Base-by-base conservation (phyloP, 2,888 invertebrate species). In the Entomobrya multifasciata region DNA sequence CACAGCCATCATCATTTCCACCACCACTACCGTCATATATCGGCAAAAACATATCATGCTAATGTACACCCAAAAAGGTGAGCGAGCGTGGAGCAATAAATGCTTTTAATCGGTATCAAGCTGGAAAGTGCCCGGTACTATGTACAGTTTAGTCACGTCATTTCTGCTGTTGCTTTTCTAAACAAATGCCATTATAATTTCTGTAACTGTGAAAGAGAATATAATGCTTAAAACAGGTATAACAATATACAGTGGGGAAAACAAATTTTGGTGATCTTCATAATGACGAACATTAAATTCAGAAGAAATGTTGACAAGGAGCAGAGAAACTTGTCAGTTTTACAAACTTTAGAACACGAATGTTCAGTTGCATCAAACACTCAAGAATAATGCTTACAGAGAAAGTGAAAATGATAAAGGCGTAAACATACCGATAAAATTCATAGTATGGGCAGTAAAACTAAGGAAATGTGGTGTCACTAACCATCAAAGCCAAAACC, bases 71-170 rank as follows among this genome's bases (percentile, higher is more conserved):
- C 13, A 20, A 49, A 55, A 52, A 52, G 57, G 77, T 77, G 77
- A 30, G 57, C 5, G 13, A 77, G 77, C 70, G 36, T 36, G 36
- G n/a, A n/a, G 36, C 49, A 74, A 74, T 49, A 70, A 70, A 70
- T n/a, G 47, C 70, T 44, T 47, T 47, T 70, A 70, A 70, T 70
- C 70, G 70, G 47, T 47, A 70, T 70, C 70, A 70, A 44, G 70
- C 47, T 47, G 70, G 25, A 70, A 70, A 67, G 25, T 44, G 70
- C 47, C 47, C 70, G 47, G 25, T 70, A 47, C 15, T 25, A 10
- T 5, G 22, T 15, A 3, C n/a, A n/a, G n/a, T 15, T 67, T 67
- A 27, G 47, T 30, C 36, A 36, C 3, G n/a, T 20, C 20, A 25
- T 44, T 17, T 2, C 8, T 70, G 70, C n/a, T 47, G 70, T 22